Conservation (phyloP, 2,113 vertebrate genomes). For the Choloepus hoffmanni region DNA sequence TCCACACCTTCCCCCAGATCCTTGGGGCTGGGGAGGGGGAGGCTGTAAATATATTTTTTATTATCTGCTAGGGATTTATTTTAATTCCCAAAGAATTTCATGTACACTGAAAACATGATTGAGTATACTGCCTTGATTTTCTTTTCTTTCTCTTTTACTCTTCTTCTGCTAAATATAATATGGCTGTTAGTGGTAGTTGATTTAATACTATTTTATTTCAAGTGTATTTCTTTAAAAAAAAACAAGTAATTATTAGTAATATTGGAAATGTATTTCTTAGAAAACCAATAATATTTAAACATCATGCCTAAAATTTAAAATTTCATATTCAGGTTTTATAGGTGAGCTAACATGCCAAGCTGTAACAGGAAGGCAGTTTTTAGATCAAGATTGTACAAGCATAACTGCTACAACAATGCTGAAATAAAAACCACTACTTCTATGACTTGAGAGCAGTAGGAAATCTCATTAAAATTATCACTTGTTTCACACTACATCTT, state of each 20-base stretch:
- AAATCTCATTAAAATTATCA: constrained; percentile 60
- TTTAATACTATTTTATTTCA: constrained; percentile 29
- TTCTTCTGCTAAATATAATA: constrained; percentile 4
- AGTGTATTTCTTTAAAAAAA: not conserved
- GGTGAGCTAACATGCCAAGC: not conserved
- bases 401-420: not conserved
- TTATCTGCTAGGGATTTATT: not conserved
- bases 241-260: not conserved
- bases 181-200: not conserved
- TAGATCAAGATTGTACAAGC: not conserved
- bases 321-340: constrained; percentile 7
- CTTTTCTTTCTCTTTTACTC: not conserved
- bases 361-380: constrained; percentile 25
- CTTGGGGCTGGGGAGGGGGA: too few relatives aligned
- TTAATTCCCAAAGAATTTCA: not conserved
- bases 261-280: not conserved
- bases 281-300: constrained; percentile 2
- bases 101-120: not conserved
- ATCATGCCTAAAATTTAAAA: not conserved
- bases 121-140: not conserved
- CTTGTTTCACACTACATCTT: constrained; percentile 47
- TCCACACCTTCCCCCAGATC: too few relatives aligned
- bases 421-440: constrained; percentile 41
- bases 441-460: constrained; percentile 23
- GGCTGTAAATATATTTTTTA: too few relatives aligned